Evolutionary conservation across 1,140 invertebrate species (phyloP).

Genomic region (Hetaerina americana): DNA sequence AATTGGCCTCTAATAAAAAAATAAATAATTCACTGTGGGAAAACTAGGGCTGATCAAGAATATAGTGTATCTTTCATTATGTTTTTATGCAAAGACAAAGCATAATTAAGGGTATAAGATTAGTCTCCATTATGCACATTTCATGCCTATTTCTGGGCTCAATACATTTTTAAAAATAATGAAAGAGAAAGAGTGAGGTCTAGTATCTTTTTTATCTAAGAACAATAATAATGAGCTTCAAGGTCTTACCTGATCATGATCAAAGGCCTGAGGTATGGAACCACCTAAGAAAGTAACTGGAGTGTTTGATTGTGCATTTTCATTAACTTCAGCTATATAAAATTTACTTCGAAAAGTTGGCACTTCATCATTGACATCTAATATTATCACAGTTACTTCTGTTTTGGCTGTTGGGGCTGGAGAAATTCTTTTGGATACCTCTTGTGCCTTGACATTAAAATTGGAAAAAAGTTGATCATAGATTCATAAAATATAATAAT

Average conservation of each 20-base stretch:
- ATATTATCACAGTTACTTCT: conserved; percentile 82
- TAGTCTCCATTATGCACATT: too few species aligned
- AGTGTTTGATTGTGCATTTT: conserved; percentile 82
- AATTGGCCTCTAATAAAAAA: too few species aligned
- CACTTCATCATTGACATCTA: conserved; percentile 90
- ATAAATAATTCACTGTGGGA: too few species aligned
- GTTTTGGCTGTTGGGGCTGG: conserved; percentile 65
- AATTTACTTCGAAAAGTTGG: conserved; percentile 63
- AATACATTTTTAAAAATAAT: too few species aligned
- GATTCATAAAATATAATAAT: conserved; percentile 3
- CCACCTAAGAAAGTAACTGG: conserved; percentile 75
- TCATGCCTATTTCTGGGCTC: too few species aligned
- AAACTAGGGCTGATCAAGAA: too few species aligned
- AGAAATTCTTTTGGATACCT: conserved; percentile 41
- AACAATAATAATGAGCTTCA: neutral
- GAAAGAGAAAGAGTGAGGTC: too few species aligned
- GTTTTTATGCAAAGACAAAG: too few species aligned
- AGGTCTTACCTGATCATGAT: conserved; percentile 70
- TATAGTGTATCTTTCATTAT: too few species aligned
- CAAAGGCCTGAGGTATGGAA: conserved; percentile 72
- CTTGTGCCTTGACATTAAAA: conserved; percentile 54
- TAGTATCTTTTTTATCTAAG: too few species aligned
- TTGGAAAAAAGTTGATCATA: too few species aligned
- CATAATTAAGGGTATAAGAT: too few species aligned
- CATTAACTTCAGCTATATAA: conserved; percentile 81